These are phyloP conservation scores for Sphaerodactylus townsendi DNA, from an alignment of 2,113 vertebrate genomes.

Conservation along the genomic window DNA sequence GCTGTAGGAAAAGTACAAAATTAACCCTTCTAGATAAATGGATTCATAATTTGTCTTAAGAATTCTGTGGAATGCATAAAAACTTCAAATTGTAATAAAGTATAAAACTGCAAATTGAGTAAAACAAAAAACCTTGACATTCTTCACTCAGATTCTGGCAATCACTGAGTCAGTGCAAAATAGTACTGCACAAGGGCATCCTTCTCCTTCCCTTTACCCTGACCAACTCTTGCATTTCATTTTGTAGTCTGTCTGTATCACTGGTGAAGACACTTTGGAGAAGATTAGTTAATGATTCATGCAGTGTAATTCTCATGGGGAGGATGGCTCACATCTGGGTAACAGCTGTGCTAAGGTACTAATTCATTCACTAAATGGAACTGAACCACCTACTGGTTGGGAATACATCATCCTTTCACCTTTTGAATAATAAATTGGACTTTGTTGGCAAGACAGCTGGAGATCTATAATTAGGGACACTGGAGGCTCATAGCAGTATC, in stretches of 20 bases:
- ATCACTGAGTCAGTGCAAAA: too few species aligned
- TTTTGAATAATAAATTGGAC: neutral
- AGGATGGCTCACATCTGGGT: neutral
- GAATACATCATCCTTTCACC: neutral
- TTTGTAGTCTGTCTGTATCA: neutral
- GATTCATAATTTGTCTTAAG: too few species aligned
- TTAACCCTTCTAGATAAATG: too few species aligned
- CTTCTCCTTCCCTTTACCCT: neutral
- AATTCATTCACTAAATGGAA: neutral
- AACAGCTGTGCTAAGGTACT: neutral
- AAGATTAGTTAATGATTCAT: neutral
- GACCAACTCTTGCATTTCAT: neutral
- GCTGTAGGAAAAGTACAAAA: too few species aligned
- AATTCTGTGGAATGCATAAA: too few species aligned
- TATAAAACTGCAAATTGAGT: too few species aligned
- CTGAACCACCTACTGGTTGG: neutral
- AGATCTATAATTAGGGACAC: conserved; percentile 19
- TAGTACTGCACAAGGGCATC: too few species aligned
- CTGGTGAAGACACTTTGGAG: neutral
- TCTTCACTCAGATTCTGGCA: too few species aligned
- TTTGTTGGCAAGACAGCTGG: conserved; percentile 22
- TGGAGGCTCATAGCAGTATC: neutral
- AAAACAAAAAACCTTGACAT: too few species aligned
- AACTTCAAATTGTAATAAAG: too few species aligned
- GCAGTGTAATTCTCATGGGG: neutral